Evolutionary conservation across 2,113 vertebrate species (phyloP).

Genomic region (Ailurus styani): DNA sequence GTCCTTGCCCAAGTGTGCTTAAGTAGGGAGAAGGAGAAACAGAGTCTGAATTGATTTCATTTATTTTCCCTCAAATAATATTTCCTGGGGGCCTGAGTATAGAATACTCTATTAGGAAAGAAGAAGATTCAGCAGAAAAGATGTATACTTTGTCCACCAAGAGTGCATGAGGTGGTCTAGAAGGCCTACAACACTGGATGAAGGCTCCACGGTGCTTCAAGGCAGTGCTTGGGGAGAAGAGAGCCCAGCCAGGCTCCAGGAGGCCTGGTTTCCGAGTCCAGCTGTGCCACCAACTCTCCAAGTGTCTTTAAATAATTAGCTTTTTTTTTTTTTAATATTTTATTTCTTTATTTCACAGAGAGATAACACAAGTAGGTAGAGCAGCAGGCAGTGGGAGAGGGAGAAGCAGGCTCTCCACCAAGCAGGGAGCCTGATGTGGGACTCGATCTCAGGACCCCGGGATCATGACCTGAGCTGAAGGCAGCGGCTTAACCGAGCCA

Average conservation of each 20-base stretch:
- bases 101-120: background rate
- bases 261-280: background rate
- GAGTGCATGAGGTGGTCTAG: background rate
- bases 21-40: background rate
- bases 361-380: too few relatives aligned
- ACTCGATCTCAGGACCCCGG: too few relatives aligned
- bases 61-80: background rate
- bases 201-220: background rate
- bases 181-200: background rate
- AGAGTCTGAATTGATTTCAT: background rate
- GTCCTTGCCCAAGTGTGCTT: background rate
- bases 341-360: too few relatives aligned
- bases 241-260: background rate
- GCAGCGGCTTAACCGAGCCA: too few relatives aligned
- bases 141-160: background rate
- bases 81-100: background rate
- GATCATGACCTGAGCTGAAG: too few relatives aligned
- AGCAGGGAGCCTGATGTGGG: too few relatives aligned
- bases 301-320: background rate
- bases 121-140: background rate
- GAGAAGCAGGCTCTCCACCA: too few relatives aligned
- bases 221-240: background rate
- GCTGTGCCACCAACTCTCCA: background rate
- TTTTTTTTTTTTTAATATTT: too few relatives aligned
- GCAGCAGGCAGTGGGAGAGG: too few relatives aligned